Base-by-base conservation (phyloP, 2,888 invertebrate genomes). In the Tenthredo scrophulariae region DNA sequence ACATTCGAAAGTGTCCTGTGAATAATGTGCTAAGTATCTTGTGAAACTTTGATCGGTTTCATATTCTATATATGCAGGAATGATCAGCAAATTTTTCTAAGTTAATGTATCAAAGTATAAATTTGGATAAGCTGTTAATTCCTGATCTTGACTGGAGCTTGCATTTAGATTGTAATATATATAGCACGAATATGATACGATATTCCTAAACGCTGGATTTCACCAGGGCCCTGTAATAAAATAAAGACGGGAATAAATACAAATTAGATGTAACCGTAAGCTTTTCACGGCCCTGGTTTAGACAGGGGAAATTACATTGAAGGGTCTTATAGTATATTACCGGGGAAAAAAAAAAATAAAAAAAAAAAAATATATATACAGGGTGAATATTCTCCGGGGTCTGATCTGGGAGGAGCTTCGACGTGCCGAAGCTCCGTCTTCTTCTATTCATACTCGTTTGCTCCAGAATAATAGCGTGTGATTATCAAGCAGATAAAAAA, bases 1-100 rank as follows among this genome's bases (percentile, higher is more conserved):
- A 43, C n/a, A 74, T 74, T 40, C 72, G 43, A 74, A 74, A 74
- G 43, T 72, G 72, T 72, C 72, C 72, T 72, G 43, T 72, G 37
- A 72, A n/a, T 40, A 43, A 62, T 26, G n/a, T 62, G 13, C 9
- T 26, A 62, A 26, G 62, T 26, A 62, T 62, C 54, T 54, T n/a
- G 18, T n/a, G 54, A 54, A 54, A 54, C 54, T 54, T 54, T n/a
- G 7, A 54, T n/a, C 54, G 54, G 54, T 54, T 54, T 54, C n/a
- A n/a, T 54, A 54, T 54, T 54, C 6, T 54, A 54, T 54, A 7
- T 54, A 13, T 26, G 26, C 13, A 62, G 26, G 26, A 62, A 62
- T 62, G 26, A 10, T n/a, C 54, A 62, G 62, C 13, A 62, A 46
- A 62, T 29, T 62, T 29, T 4, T 37, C 37, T 26, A 26, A 62